These are phyloP conservation scores for Cephalotes varians DNA, from an alignment of 2,888 invertebrate species.

Conservation along the genomic window DNA sequence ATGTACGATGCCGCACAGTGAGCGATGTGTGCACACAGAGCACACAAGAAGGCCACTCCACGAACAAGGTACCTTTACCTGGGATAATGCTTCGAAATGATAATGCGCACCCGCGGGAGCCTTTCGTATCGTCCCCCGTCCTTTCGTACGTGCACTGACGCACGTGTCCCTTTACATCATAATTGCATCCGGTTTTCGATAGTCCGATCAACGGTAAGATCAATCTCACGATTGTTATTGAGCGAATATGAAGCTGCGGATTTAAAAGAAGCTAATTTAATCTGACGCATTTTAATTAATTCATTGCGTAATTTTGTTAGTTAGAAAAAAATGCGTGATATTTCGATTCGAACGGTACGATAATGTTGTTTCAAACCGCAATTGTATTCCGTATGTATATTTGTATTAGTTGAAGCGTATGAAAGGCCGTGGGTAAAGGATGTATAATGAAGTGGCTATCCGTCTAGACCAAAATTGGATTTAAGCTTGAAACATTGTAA, in stretches of 20 bases:
- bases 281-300: not conserved
- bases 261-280: not conserved
- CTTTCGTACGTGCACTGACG: constrained; percentile 40
- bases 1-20: constrained; percentile 61
- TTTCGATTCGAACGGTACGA: not conserved
- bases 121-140: constrained; percentile 71
- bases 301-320: not conserved
- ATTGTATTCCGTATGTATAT: constrained; percentile 13
- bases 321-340: not conserved
- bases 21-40: constrained; percentile 57
- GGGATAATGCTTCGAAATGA: constrained; percentile 76
- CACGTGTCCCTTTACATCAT: constrained; percentile 32
- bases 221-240: constrained; percentile 28
- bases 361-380: constrained; percentile 12
- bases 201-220: not conserved
- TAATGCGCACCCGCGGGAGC: constrained; percentile 79
- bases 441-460: constrained; percentile 24
- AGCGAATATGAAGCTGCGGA: not conserved
- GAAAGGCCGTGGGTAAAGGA: constrained; percentile 22
- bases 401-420: not conserved
- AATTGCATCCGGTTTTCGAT: constrained; percentile 29
- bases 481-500: constrained; percentile 18
- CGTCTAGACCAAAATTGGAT: constrained; percentile 30
- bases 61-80: constrained; percentile 63
- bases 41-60: constrained; percentile 54